A percentile compares a stretch with the other conserved stretches of the same genome.
Evolutionary conservation across 2,888 invertebrate species (phyloP).

Genomic region (Abrostola tripartita): DNA sequence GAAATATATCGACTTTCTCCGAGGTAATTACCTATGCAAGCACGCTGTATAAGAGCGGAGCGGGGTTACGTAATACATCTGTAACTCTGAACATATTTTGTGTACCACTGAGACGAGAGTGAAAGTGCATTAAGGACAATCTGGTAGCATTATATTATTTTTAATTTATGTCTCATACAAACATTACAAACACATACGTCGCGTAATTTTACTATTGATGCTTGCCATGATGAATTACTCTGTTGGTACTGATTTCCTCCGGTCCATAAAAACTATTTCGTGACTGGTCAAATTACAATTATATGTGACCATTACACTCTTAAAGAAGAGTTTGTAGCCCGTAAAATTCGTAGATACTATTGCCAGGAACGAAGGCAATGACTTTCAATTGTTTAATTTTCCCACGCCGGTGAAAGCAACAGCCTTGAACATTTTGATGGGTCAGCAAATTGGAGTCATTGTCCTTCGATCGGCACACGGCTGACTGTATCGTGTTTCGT

Average conservation of each 20-base stretch:
- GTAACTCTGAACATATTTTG: slow-evolving; percentile 63
- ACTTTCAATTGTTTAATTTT: slow-evolving; percentile 3
- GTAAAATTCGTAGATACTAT: neutral
- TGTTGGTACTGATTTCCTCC: no score
- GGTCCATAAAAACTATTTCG: no score
- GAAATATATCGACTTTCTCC: slow-evolving; percentile 85
- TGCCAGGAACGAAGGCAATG: neutral
- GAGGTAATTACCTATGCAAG: slow-evolving; percentile 73
- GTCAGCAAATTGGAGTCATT: slow-evolving; percentile 70
- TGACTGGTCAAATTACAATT: neutral
- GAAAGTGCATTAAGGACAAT: slow-evolving; percentile 70
- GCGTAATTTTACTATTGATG: no score
- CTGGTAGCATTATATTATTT: slow-evolving; percentile 36
- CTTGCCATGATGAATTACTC: no score
- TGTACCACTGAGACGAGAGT: slow-evolving; percentile 62
- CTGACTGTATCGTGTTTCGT: slow-evolving; percentile 68
- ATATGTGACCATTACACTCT: neutral
- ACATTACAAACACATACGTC: no score
- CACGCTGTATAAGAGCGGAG: slow-evolving; percentile 45
- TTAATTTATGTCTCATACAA: neutral
- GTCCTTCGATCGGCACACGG: slow-evolving; percentile 78
- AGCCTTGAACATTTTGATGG: slow-evolving; percentile 60
- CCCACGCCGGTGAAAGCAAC: slow-evolving; percentile 66
- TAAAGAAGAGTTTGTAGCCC: neutral
- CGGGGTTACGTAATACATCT: slow-evolving; percentile 65